phyloP scores from a whole-genome alignment of 2,888 invertebrate species.

The Synergus japonicus region DNA sequence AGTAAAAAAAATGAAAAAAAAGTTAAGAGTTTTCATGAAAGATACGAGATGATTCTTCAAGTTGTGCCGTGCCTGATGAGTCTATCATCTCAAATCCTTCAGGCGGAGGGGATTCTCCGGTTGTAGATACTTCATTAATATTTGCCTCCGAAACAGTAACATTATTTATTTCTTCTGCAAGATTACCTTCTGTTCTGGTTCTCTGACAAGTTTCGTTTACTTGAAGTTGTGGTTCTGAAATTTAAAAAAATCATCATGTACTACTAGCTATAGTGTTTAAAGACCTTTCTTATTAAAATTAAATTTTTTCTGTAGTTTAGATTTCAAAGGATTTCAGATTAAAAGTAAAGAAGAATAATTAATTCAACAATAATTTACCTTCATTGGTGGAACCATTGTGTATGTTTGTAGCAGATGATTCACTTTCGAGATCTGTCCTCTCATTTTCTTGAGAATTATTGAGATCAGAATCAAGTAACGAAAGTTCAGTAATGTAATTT shows the following conservation, averaged over 20 bases:
- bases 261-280: background rate
- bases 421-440: slow-evolving; percentile 16
- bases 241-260: background rate
- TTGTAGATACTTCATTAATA: background rate
- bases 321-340: too few species aligned
- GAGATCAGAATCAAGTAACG: slow-evolving; percentile 66
- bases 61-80: slow-evolving; percentile 8
- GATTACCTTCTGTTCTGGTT: background rate
- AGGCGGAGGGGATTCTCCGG: background rate
- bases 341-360: too few species aligned
- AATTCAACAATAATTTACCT: background rate
- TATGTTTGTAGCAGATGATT: background rate
- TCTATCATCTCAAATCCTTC: slow-evolving; percentile 33
- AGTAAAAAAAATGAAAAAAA: background rate
- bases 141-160: background rate
- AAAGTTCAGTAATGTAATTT: slow-evolving; percentile 71
- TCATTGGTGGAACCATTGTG: background rate
- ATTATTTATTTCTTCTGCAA: background rate
- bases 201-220: background rate
- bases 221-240: background rate
- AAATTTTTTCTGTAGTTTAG: too few species aligned
- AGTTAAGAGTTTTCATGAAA: background rate
- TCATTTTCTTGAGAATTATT: slow-evolving; percentile 52
- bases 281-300: too few species aligned
- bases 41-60: background rate